Percentiles rank a stretch among this genome's conserved stretches.
phyloP scores from a whole-genome alignment of 2,888 invertebrate genomes.

The Myopa tessellatipennis region DNA sequence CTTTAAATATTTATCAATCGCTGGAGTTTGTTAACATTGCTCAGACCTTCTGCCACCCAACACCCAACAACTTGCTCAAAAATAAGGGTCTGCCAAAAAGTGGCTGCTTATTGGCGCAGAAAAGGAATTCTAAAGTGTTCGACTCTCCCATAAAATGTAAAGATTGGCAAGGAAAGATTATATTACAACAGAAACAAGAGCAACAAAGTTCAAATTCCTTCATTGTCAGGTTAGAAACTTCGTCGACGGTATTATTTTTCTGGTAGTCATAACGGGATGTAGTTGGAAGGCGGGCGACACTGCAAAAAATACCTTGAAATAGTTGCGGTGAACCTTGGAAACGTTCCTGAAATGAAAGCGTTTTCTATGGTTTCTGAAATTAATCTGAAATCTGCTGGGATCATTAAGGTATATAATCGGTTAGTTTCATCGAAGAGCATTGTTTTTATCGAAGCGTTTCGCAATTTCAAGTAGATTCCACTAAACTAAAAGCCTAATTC shows the following conservation, averaged over 20 bases:
- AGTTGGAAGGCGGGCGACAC: conserved; percentile 28
- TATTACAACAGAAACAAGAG: conserved; percentile 27
- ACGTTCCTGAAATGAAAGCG: too few relatives aligned
- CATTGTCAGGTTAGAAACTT: conserved; percentile 35
- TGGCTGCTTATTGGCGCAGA: conserved; percentile 20
- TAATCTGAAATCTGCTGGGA: too few relatives aligned
- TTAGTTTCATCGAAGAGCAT: too few relatives aligned
- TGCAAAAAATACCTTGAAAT: neutral
- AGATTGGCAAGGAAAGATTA: conserved; percentile 14
- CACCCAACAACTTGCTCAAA: neutral
- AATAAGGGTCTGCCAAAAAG: neutral
- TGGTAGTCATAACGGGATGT: conserved; percentile 47
- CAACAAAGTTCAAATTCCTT: conserved; percentile 42
- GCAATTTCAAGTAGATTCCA: too few relatives aligned
- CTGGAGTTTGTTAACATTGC: conserved; percentile 65
- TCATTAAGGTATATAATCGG: too few relatives aligned
- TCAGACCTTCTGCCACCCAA: conserved; percentile 39
- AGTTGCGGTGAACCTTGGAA: too few relatives aligned
- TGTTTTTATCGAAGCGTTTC: too few relatives aligned
- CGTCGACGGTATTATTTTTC: conserved; percentile 1
- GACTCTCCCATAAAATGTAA: conserved; percentile 23
- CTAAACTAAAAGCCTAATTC: too few relatives aligned
- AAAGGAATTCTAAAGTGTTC: conserved; percentile 36
- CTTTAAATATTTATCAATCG: conserved; percentile 69
- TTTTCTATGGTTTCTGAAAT: too few relatives aligned